Conservation (phyloP, 2,113 vertebrate genomes). For the Turnix velox region DNA sequence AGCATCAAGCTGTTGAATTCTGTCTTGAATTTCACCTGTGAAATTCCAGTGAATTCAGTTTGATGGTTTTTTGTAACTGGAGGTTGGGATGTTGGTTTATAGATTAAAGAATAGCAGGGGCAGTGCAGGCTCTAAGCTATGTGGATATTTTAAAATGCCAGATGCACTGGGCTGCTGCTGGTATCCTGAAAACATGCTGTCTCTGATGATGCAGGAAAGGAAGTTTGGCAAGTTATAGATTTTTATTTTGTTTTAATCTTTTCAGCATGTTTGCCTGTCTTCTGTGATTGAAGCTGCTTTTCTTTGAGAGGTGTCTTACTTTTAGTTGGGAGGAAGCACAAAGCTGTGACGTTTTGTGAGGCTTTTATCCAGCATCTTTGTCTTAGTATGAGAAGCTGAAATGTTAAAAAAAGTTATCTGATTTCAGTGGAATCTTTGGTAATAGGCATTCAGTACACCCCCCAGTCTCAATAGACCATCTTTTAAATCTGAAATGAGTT, state of each 20-base stretch:
- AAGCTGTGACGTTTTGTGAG: not conserved
- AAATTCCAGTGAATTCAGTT: not conserved
- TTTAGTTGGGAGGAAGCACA: not conserved
- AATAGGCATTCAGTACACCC: not conserved
- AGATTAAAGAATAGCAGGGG: not conserved
- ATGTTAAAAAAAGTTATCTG: not conserved
- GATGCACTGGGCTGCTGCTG: not conserved
- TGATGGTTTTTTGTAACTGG: not conserved
- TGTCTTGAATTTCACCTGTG: not conserved
- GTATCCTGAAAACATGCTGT: not conserved
- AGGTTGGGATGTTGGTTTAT: not conserved
- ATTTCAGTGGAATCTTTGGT: not conserved
- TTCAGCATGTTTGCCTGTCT: not conserved
- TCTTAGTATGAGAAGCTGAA: not conserved
- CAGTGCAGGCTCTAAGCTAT: not conserved
- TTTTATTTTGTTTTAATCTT: constrained; percentile 1
- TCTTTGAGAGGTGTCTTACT: not conserved
- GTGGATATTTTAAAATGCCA: not conserved
- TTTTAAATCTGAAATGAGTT: not conserved
- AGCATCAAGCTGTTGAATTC: not conserved
- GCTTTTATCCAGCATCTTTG: not conserved
- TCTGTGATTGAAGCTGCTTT: not conserved
- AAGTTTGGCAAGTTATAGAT: not conserved
- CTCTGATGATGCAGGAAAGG: not conserved
- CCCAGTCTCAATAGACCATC: not conserved